A percentile compares a stretch with the other conserved stretches of the same genome.
phyloP scores from a whole-genome alignment of 2,888 invertebrate genomes.

The Cheilosia variabilis region DNA sequence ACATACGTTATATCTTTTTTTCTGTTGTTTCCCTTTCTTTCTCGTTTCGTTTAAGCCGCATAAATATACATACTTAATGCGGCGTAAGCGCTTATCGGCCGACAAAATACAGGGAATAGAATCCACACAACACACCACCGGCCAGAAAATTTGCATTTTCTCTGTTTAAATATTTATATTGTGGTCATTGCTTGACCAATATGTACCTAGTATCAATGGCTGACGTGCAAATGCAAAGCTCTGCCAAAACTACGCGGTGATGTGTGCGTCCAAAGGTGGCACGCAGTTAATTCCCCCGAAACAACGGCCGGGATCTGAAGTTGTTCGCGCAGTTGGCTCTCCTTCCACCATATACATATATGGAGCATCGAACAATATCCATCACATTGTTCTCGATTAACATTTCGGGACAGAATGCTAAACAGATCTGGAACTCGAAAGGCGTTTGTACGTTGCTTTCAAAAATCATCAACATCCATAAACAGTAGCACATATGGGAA shows the following conservation, averaged over 20 bases:
- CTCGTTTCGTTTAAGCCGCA: constrained; percentile 18
- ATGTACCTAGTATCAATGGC: background rate
- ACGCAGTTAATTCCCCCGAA: constrained; percentile 34
- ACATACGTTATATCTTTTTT: constrained; percentile 41
- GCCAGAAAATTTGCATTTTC: constrained; percentile 52
- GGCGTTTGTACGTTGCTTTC: constrained; percentile 60
- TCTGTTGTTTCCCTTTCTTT: constrained; percentile 35
- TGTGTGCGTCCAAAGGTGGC: constrained; percentile 23
- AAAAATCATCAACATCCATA: background rate
- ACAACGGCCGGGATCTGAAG: constrained; percentile 1
- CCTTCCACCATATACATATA: constrained; percentile 8
- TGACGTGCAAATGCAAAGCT: constrained; percentile 27
- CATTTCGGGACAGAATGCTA: constrained; percentile 70
- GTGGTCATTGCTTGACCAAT: constrained; percentile 57
- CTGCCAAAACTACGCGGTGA: background rate
- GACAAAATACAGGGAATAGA: background rate
- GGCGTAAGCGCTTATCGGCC: constrained; percentile 28
- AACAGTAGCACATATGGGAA: background rate
- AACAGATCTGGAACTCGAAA: constrained; percentile 61
- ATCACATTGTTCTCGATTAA: constrained; percentile 67
- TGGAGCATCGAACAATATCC: constrained; percentile 61
- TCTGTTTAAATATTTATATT: constrained; percentile 67
- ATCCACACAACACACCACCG: constrained; percentile 14
- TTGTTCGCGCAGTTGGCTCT: background rate
- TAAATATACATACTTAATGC: constrained; percentile 63